Percentiles rank a stretch among this genome's conserved stretches.
These are phyloP conservation scores for Meteorus colon DNA, from an alignment of 2,888 invertebrate genomes.

Conservation along the genomic window DNA sequence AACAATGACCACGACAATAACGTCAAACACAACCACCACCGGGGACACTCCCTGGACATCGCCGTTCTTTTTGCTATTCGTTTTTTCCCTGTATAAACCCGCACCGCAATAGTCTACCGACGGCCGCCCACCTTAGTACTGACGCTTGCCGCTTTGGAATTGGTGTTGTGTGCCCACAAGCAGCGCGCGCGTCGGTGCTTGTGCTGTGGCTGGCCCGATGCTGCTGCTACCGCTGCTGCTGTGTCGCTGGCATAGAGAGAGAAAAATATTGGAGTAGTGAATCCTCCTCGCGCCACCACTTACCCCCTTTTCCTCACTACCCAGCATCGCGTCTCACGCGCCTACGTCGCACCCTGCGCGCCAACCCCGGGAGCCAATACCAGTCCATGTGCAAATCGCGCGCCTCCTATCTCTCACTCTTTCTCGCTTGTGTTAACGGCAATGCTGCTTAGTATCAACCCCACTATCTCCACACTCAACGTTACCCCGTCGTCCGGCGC, in stretches of 20 bases:
- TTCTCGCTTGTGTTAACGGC: background rate
- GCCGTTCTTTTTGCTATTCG: slow-evolving; percentile 38
- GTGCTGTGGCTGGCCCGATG: slow-evolving; percentile 16
- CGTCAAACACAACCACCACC: slow-evolving; percentile 51
- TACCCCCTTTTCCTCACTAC: slow-evolving; percentile 44
- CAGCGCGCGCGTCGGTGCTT: slow-evolving; percentile 55
- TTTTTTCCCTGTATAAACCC: slow-evolving; percentile 52
- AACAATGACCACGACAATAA: slow-evolving; percentile 5
- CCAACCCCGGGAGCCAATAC: slow-evolving; percentile 72
- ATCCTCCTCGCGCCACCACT: slow-evolving; percentile 35
- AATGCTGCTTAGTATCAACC: background rate
- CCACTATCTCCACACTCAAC: background rate
- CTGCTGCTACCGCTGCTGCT: slow-evolving; percentile 44
- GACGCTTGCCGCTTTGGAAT: slow-evolving; percentile 68
- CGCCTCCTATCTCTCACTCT: slow-evolving; percentile 20
- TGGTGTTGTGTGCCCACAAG: slow-evolving; percentile 66
- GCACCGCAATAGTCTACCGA: slow-evolving; percentile 66
- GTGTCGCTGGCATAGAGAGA: slow-evolving; percentile 38
- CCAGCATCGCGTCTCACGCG: slow-evolving; percentile 24
- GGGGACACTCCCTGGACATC: slow-evolving; percentile 70
- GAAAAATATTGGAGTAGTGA: slow-evolving; percentile 21
- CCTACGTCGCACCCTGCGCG: slow-evolving; percentile 60
- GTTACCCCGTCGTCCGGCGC: slow-evolving; percentile 59
- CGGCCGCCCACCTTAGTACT: slow-evolving; percentile 71
- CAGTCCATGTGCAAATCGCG: slow-evolving; percentile 68